A percentile compares a stretch with the other conserved stretches of the same genome.
Evolutionary conservation across 2,113 vertebrate genomes (phyloP).

Genomic region (Lichenostomus cassidix): DNA sequence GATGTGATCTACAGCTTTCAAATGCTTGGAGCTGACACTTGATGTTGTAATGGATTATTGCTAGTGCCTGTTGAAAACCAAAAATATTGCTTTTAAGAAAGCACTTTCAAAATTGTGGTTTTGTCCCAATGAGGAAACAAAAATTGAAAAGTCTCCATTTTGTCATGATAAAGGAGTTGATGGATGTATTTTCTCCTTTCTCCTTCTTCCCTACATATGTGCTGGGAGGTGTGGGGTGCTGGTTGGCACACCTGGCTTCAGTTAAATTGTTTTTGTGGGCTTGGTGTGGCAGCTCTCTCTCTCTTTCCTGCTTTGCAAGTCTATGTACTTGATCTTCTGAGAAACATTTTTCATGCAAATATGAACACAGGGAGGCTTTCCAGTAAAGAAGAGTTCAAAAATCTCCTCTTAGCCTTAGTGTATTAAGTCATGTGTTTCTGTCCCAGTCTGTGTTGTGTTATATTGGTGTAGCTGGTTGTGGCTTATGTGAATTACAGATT

Average conservation of each 20-base stretch:
- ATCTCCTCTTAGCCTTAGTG: background rate
- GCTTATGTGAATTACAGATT: background rate
- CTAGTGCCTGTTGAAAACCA: background rate
- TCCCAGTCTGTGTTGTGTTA: rapidly evolving
- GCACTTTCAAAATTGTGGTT: background rate
- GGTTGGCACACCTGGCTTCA: background rate
- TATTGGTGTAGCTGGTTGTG: background rate
- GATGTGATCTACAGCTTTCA: background rate
- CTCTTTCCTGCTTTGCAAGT: background rate
- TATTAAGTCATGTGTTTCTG: background rate
- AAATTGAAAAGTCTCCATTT: background rate
- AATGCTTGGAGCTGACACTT: background rate
- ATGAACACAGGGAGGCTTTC: background rate
- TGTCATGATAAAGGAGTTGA: background rate
- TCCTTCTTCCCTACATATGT: background rate
- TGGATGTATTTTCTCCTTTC: background rate
- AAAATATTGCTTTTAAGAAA: background rate
- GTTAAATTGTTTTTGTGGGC: background rate
- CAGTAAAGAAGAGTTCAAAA: background rate
- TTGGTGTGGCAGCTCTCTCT: rapidly evolving
- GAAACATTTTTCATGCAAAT: background rate
- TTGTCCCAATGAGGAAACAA: background rate
- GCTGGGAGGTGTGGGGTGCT: rapidly evolving
- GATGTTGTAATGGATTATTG: background rate
- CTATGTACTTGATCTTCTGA: background rate